Base-by-base conservation (phyloP, 2,113 vertebrate genomes). In the Heliornis fulica region DNA sequence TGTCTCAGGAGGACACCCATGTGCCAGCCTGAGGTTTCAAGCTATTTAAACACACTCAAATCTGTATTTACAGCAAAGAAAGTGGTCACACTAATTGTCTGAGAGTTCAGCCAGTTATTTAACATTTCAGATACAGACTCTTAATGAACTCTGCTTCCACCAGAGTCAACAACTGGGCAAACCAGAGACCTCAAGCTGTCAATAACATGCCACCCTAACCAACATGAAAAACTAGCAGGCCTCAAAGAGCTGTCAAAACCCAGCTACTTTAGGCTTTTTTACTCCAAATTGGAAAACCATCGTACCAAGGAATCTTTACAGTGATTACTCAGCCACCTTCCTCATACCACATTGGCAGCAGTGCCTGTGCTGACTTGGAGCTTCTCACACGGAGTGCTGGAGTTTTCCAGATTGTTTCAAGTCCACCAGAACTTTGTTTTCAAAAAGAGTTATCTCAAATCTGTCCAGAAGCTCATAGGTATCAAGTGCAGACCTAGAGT, bases 201-300 rank as follows among this genome's bases (percentile, higher is more conserved):
- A 70, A 2, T 7, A 56, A 32, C 6, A 5, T 34, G 28, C 10
- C 72, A 74, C 28, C 21, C 43, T 77, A 50, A 48, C 34, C n/a
- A 22, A 41, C 13, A 25, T 23, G 48, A 74, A 64, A 87, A 91
- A 50, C 25, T 7, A 82, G 41, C 31, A 63, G 65, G 53, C 54
- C 48, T 84, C 46, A 54, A 65, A 0, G 9, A 84, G 63, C 46
- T 65, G 31, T 25, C 74, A 69, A 64, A 91, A 22, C 64, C 48
- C 80, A 69, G 65, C 38, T 57, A 53, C 54, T 89, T 74, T 18
- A 69, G 66, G 61, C 15, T 90, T 63, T 93, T 74, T 78, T 23
- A 89, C 50, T 89, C 91, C 84, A 91, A 85, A 74, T 34, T 88
- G 75, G 88, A 93, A 86, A 93, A 91, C 76, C 76, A 93, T 74